Conservation (phyloP, 35 echinoderm and acorn worm genomes). For the Nesometra sesokonis region DNA sequence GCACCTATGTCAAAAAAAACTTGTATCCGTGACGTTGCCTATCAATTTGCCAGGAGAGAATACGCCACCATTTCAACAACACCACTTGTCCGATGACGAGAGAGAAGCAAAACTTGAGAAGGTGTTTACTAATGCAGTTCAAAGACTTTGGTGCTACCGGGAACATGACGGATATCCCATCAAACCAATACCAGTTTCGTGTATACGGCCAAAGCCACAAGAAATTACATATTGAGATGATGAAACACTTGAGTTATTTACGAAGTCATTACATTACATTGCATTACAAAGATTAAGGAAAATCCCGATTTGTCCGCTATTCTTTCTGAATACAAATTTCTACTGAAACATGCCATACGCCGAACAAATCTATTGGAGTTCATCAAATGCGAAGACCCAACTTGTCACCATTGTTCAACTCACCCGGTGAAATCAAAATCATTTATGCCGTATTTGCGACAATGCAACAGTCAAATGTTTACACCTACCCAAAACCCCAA, state of each 20-base stretch:
- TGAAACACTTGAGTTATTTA: not conserved
- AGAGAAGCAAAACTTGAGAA: not conserved
- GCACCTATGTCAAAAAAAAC: conserved; percentile 16
- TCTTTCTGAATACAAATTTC: not conserved
- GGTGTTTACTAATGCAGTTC: not conserved
- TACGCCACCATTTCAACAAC: conserved; percentile 2
- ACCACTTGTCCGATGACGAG: not conserved
- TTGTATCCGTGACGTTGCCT: conserved; percentile 6
- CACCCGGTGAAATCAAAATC: too few relatives aligned
- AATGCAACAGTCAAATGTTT: too few relatives aligned
- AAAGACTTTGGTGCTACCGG: not conserved
- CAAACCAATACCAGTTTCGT: too few relatives aligned
- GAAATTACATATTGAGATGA: not conserved
- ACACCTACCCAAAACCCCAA: too few relatives aligned
- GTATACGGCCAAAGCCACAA: too few relatives aligned
- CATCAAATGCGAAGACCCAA: not conserved
- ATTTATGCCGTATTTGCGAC: too few relatives aligned
- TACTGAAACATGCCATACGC: not conserved
- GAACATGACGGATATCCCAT: not conserved
- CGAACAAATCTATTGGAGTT: not conserved
- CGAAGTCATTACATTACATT: too few relatives aligned
- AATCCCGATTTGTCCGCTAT: not conserved
- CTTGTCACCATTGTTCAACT: not conserved
- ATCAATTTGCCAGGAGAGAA: conserved; percentile 4
- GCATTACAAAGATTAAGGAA: not conserved